Evolutionary conservation across 2,888 invertebrate species (phyloP).

Genomic region (Colostygia pectinataria): DNA sequence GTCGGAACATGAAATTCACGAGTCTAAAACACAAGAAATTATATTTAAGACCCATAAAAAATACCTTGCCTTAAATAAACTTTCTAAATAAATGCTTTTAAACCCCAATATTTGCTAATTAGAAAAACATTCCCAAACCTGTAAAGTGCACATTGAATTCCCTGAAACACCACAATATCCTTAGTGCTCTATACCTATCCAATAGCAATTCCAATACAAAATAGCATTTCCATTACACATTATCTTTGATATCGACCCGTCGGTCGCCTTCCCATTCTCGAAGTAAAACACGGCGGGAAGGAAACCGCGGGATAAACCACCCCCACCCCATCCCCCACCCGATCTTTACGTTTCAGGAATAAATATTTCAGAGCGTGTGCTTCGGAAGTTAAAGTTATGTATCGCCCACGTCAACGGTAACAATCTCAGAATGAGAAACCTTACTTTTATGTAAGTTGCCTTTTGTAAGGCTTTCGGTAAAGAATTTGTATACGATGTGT

Average conservation of each 20-base stretch:
- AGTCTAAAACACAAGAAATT: too few species aligned
- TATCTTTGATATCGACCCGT: slow-evolving; percentile 81
- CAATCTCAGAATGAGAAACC: slow-evolving; percentile 78
- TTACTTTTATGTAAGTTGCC: slow-evolving; percentile 67
- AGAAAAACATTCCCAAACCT: background rate
- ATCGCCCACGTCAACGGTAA: slow-evolving; percentile 75
- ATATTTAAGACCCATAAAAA: too few species aligned
- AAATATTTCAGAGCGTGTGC: slow-evolving; percentile 84
- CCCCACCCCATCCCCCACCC: slow-evolving; percentile 61
- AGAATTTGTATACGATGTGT: slow-evolving; percentile 25
- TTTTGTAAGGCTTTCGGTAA: slow-evolving; percentile 46
- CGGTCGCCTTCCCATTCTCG: slow-evolving; percentile 82
- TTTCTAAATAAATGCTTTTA: too few species aligned
- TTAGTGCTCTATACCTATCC: too few species aligned
- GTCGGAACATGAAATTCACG: too few species aligned
- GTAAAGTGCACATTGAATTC: background rate
- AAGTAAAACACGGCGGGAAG: slow-evolving; percentile 83
- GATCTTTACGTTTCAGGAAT: slow-evolving; percentile 83
- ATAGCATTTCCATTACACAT: slow-evolving; percentile 50
- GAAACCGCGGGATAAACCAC: slow-evolving; percentile 82
- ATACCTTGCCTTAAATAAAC: too few species aligned
- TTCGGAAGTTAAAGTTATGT: slow-evolving; percentile 82
- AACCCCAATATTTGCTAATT: background rate
- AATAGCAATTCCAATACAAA: slow-evolving; percentile 20
- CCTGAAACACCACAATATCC: background rate